phyloP scores from a whole-genome alignment of 1,140 invertebrate genomes.

The Ylistrum balloti region DNA sequence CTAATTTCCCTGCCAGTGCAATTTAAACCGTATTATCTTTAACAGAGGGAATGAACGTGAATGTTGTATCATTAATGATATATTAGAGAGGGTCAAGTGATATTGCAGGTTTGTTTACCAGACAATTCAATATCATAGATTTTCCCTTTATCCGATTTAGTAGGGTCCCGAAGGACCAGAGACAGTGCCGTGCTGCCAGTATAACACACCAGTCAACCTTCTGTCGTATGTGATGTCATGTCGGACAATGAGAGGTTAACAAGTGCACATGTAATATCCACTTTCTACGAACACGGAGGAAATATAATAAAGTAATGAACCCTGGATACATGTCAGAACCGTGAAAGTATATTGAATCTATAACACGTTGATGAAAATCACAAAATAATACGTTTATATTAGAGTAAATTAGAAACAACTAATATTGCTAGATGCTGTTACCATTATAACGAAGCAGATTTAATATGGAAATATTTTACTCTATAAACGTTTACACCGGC shows the following conservation, averaged over 20 bases:
- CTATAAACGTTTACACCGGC: too few relatives aligned
- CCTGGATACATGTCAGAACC: background rate
- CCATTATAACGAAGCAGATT: too few relatives aligned
- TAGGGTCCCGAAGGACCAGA: background rate
- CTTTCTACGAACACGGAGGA: background rate
- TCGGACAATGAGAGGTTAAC: background rate
- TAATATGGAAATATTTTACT: too few relatives aligned
- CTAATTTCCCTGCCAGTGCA: too few relatives aligned
- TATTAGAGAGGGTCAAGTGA: background rate
- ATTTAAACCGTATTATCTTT: too few relatives aligned
- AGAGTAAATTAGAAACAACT: too few relatives aligned
- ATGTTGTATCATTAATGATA: too few relatives aligned
- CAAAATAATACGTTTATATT: too few relatives aligned
- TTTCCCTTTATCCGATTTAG: background rate
- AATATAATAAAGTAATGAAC: background rate
- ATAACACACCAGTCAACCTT: background rate
- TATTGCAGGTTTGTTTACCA: background rate
- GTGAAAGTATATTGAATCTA: too few relatives aligned
- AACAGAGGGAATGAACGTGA: too few relatives aligned
- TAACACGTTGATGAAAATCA: too few relatives aligned
- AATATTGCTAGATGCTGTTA: too few relatives aligned
- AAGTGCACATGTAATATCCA: background rate
- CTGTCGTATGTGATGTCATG: background rate
- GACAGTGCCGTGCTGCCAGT: background rate
- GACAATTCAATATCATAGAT: constrained; percentile 6